Percentiles rank a stretch among this genome's conserved stretches.
Conservation (phyloP, 37 sponge, comb jelly and placozoan species). For the Bolinopsis microptera region DNA sequence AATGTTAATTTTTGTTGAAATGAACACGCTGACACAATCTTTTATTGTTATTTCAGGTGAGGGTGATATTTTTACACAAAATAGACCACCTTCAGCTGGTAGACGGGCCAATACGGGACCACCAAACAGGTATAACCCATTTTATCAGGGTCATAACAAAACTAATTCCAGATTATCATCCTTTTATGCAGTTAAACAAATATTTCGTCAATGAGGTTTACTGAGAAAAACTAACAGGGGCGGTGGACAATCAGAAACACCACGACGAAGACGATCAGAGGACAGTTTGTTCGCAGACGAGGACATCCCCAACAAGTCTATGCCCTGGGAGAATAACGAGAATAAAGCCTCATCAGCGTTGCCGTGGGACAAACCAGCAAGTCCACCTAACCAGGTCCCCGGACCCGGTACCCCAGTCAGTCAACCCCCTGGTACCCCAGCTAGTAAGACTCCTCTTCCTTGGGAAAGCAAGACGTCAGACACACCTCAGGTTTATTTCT, state of each 20-base stretch:
- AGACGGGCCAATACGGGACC: constrained; percentile 21
- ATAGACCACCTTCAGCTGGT: constrained; percentile 51
- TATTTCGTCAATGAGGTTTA: too few relatives aligned
- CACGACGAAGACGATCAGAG: constrained; percentile 13
- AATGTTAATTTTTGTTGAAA: too few relatives aligned
- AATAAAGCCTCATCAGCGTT: neutral
- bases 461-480: neutral
- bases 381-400: neutral
- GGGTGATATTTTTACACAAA: neutral
- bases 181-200: too few relatives aligned
- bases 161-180: too few relatives aligned
- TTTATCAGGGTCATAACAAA: too few relatives aligned
- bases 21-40: too few relatives aligned
- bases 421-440: neutral
- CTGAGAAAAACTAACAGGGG: too few relatives aligned
- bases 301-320: neutral
- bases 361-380: constrained; percentile 16
- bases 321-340: constrained; percentile 1
- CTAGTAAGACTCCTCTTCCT: neutral
- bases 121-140: neutral
- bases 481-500: neutral
- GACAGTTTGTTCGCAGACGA: constrained; percentile 63
- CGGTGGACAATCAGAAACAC: neutral
- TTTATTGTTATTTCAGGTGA: neutral
- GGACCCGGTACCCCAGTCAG: neutral